phyloP scores from a whole-genome alignment of 2,113 vertebrate genomes.

The Sebastes fasciatus region DNA sequence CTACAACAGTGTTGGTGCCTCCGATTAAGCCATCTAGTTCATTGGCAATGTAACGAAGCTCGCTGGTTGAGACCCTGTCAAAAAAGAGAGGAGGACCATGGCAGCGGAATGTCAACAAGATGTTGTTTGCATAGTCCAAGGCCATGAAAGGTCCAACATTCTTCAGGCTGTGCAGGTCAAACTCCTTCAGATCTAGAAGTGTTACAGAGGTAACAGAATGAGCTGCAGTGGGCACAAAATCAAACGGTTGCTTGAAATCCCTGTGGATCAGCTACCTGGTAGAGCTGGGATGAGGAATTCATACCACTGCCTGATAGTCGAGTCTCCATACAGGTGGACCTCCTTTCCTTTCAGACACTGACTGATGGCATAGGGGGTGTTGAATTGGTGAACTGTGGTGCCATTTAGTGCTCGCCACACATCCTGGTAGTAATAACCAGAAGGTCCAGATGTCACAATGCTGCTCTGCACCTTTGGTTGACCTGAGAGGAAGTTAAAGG shows the following conservation, averaged over 20 bases:
- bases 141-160: slow-evolving; percentile 89
- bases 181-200: slow-evolving; percentile 87
- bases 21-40: slow-evolving; percentile 89
- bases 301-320: no score
- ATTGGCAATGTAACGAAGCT: slow-evolving; percentile 91
- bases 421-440: slow-evolving; percentile 89
- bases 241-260: slow-evolving; percentile 82
- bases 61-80: slow-evolving; percentile 79
- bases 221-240: background rate
- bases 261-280: no score
- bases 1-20: slow-evolving; percentile 86
- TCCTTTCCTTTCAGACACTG: no score
- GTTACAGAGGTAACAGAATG: slow-evolving; percentile 16
- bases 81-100: slow-evolving; percentile 93
- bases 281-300: no score
- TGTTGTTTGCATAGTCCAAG: slow-evolving; percentile 88
- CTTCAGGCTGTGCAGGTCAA: slow-evolving; percentile 88
- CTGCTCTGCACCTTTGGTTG: slow-evolving; percentile 12
- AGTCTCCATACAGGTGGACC: no score
- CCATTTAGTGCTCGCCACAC: no score
- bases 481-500: slow-evolving; percentile 38
- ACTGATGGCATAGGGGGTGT: no score
- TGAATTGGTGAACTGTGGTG: no score
- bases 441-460: no score
- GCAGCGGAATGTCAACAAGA: slow-evolving; percentile 88